Evolutionary conservation across 2,888 invertebrate genomes (phyloP).

Genomic region (Spodoptera picta): DNA sequence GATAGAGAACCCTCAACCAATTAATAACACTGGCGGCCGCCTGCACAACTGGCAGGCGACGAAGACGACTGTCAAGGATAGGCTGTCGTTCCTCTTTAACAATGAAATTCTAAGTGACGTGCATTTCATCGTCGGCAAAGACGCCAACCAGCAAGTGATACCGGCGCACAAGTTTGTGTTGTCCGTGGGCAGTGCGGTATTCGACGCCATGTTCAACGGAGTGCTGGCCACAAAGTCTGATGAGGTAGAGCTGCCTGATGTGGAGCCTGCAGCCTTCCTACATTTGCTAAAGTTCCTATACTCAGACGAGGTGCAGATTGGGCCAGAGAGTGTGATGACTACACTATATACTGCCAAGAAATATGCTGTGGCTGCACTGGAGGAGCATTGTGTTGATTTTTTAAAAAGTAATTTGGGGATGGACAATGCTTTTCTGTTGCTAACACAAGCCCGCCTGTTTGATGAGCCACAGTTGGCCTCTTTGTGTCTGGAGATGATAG

Average conservation of each 20-base stretch:
- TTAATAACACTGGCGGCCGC: slow-evolving; percentile 81
- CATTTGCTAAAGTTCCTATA: slow-evolving; percentile 92
- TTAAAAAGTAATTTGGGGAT: slow-evolving; percentile 92
- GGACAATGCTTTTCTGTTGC: slow-evolving; percentile 94
- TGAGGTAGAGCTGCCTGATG: slow-evolving; percentile 94
- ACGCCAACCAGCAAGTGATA: slow-evolving; percentile 90
- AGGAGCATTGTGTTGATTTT: slow-evolving; percentile 95
- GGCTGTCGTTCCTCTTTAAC: slow-evolving; percentile 90
- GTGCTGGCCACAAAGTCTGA: slow-evolving; percentile 91
- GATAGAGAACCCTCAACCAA: slow-evolving; percentile 80
- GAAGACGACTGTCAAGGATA: slow-evolving; percentile 92
- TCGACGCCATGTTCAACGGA: slow-evolving; percentile 96
- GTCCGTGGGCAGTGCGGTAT: slow-evolving; percentile 94
- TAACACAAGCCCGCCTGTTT: slow-evolving; percentile 94
- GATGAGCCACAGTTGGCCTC: slow-evolving; percentile 95
- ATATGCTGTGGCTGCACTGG: slow-evolving; percentile 94
- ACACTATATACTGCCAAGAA: slow-evolving; percentile 96
- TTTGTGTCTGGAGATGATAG: slow-evolving; percentile 94
- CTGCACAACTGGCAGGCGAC: slow-evolving; percentile 92
- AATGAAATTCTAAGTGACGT: slow-evolving; percentile 90
- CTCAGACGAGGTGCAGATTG: slow-evolving; percentile 94
- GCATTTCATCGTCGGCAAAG: slow-evolving; percentile 93
- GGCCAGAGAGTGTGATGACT: slow-evolving; percentile 95
- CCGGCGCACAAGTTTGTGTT: slow-evolving; percentile 94
- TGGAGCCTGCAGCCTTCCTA: slow-evolving; percentile 94